Evolutionary conservation across 1,140 invertebrate species (phyloP).

Genomic region (Luehdorfia chinensis): DNA sequence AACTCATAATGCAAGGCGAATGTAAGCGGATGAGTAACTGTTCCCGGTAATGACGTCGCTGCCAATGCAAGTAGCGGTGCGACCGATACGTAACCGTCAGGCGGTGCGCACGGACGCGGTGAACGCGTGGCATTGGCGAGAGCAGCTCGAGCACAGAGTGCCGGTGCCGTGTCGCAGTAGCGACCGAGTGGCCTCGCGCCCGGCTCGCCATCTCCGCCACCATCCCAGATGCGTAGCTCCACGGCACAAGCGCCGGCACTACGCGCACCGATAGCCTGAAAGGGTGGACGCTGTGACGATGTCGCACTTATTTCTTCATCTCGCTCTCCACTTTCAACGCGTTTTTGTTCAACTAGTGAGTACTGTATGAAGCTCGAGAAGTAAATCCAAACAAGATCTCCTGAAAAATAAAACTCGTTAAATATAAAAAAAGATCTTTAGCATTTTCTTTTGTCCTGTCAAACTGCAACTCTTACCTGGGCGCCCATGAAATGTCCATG

Average conservation of each 20-base stretch:
- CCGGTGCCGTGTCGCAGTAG: conserved; percentile 86
- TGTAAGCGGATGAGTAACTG: conserved; percentile 81
- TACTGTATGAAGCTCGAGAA: conserved; percentile 89
- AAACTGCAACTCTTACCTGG: conserved; percentile 50
- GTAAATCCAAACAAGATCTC: conserved; percentile 91
- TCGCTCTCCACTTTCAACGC: conserved; percentile 55
- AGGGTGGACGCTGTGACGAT: conserved; percentile 21
- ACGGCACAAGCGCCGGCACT: conserved; percentile 73
- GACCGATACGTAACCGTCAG: conserved; percentile 88
- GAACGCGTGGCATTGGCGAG: conserved; percentile 84
- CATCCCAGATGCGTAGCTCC: conserved; percentile 80
- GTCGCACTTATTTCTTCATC: conserved; percentile 36
- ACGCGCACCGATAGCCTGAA: conserved; percentile 26
- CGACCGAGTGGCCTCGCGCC: conserved; percentile 72
- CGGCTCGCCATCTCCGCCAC: conserved; percentile 59
- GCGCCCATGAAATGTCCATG: conserved; percentile 88
- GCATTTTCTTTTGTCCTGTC: background rate
- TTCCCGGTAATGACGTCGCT: conserved; percentile 79
- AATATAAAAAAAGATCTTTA: no score
- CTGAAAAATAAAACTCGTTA: conserved; percentile 38
- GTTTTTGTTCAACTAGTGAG: conserved; percentile 78
- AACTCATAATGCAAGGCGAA: conserved; percentile 89
- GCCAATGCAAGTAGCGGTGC: conserved; percentile 63
- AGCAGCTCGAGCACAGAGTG: conserved; percentile 88
- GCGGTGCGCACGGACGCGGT: conserved; percentile 84